Evolutionary conservation across 2,888 invertebrate species (phyloP).

Genomic region (Trichopria drosophilae): DNA sequence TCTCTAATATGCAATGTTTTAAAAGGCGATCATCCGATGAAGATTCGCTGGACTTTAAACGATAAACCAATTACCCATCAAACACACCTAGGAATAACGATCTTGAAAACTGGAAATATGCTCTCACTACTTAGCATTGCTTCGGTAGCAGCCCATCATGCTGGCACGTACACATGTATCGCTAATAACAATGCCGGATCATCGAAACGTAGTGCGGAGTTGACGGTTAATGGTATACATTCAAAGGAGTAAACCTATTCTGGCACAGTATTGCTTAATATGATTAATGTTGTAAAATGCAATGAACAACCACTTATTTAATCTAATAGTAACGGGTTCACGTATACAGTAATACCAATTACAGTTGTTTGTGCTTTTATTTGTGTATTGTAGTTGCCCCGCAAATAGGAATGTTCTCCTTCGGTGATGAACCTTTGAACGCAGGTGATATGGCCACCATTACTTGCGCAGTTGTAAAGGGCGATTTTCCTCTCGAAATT

Average conservation of each 20-base stretch:
- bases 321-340: too few species aligned
- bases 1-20: constrained; percentile 73
- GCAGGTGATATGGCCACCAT: constrained; percentile 77
- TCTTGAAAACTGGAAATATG: constrained; percentile 52
- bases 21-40: constrained; percentile 80
- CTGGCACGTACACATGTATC: constrained; percentile 60
- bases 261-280: too few species aligned
- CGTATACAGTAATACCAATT: constrained; percentile 10
- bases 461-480: constrained; percentile 73
- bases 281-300: too few species aligned
- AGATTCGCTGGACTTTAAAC: constrained; percentile 75
- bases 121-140: constrained; percentile 58
- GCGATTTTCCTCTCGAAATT: constrained; percentile 77
- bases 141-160: constrained; percentile 58
- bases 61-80: constrained; percentile 62
- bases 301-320: too few species aligned
- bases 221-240: constrained; percentile 60
- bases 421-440: constrained; percentile 73
- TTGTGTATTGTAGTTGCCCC: constrained; percentile 63
- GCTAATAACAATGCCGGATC: constrained; percentile 60
- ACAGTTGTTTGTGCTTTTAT: constrained; percentile 12
- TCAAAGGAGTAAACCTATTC: too few species aligned
- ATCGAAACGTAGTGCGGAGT: constrained; percentile 57
- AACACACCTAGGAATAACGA: constrained; percentile 56
- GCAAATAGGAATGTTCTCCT: constrained; percentile 72